Evolutionary conservation across 92 coral and sea anemone species (phyloP).

Genomic region (Blastomussa wellsi): DNA sequence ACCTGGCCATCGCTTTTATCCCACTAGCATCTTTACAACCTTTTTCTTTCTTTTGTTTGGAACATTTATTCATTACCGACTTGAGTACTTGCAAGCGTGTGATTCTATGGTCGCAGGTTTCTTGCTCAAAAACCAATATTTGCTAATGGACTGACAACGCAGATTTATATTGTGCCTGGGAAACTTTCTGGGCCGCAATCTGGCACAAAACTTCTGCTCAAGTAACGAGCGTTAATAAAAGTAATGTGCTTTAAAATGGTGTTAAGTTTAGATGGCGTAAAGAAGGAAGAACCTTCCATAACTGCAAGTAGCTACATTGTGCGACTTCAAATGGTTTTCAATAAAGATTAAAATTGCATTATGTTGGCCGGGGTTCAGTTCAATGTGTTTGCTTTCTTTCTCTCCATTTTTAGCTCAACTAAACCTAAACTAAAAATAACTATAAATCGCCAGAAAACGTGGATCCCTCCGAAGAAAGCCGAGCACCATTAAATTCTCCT

Average conservation of each 20-base stretch:
- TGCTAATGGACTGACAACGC: not conserved
- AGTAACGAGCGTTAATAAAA: not conserved
- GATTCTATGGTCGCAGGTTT: not conserved
- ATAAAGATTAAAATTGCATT: not conserved
- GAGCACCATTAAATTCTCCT: not conserved
- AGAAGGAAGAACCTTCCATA: not conserved
- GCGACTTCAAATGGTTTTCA: not conserved
- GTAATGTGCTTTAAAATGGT: not conserved
- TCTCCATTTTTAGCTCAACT: not conserved
- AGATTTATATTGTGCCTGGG: constrained; percentile 36
- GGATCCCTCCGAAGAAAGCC: not conserved
- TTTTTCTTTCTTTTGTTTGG: constrained; percentile 12
- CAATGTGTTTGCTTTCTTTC: not conserved
- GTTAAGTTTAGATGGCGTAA: not conserved
- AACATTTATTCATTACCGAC: constrained; percentile 13
- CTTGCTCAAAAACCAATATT: constrained; percentile 41
- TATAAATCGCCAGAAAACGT: not conserved
- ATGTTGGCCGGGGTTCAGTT: not conserved
- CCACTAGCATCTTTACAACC: not conserved
- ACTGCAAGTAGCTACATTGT: not conserved
- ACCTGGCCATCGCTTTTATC: constrained; percentile 22
- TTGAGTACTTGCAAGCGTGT: not conserved
- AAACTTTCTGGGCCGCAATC: constrained; percentile 23
- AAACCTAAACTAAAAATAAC: not conserved
- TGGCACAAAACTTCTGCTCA: not conserved